Evolutionary conservation across 2,888 invertebrate species (phyloP).

Genomic region (Drosophila silvestris): DNA sequence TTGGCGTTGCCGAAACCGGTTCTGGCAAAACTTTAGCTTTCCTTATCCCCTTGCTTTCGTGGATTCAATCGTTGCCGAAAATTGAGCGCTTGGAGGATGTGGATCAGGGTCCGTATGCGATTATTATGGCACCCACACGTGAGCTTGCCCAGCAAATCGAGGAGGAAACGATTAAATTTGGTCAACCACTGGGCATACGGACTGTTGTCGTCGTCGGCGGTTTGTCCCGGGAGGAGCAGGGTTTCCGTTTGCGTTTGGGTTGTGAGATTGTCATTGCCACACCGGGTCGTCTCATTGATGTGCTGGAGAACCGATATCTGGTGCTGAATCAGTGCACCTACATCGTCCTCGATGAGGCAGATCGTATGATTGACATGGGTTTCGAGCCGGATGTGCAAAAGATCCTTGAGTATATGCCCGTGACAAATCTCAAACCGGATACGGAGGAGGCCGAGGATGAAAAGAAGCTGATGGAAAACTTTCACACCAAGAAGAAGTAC

Average conservation of each 20-base stretch:
- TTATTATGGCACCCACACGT: conserved; percentile 99
- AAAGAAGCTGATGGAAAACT: conserved; percentile 94
- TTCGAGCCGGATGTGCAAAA: conserved; percentile 99
- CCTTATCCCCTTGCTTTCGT: conserved; percentile 97
- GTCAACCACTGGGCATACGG: conserved; percentile 95
- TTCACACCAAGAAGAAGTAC: conserved; percentile 97
- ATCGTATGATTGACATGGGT: conserved; percentile 99
- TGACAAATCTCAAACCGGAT: conserved; percentile 98
- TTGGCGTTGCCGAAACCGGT: conserved; percentile 99
- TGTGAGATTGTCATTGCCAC: conserved; percentile 99
- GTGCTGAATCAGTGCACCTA: conserved; percentile 99
- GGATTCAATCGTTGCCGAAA: conserved; percentile 99
- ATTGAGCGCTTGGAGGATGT: conserved; percentile 95
- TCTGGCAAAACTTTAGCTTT: conserved; percentile 99
- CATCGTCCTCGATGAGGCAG: conserved; percentile 97
- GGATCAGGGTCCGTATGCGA: conserved; percentile 98
- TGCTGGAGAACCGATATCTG: conserved; percentile 98
- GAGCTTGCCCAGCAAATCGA: conserved; percentile 99
- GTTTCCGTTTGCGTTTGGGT: conserved; percentile 97
- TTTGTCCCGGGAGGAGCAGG: conserved; percentile 98
- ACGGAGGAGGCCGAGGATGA: conserved; percentile 99
- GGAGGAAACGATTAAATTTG: conserved; percentile 99
- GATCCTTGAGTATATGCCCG: conserved; percentile 99
- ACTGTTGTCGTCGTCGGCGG: conserved; percentile 99
- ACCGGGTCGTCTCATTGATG: conserved; percentile 99